Conservation (phyloP, 1,140 invertebrate genomes). For the Diploscapter pachys region DNA sequence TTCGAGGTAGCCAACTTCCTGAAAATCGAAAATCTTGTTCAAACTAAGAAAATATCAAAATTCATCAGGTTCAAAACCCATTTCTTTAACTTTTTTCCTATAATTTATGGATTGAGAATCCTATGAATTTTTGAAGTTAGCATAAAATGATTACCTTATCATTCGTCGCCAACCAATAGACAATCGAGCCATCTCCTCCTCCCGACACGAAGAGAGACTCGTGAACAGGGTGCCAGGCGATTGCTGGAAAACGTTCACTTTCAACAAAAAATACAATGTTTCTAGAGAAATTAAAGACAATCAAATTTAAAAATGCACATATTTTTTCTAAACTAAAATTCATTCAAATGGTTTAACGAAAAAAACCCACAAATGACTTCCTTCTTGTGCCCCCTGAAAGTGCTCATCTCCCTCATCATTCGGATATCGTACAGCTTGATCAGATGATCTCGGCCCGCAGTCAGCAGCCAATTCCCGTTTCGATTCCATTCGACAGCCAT, state of each 20-base stretch:
- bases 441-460: slow-evolving; percentile 92
- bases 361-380: slow-evolving; percentile 78
- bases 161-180: slow-evolving; percentile 97
- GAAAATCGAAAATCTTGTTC: slow-evolving; percentile 68
- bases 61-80: neutral
- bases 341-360: slow-evolving; percentile 9
- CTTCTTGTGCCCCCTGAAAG: slow-evolving; percentile 95
- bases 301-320: no score
- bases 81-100: no score
- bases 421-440: slow-evolving; percentile 96
- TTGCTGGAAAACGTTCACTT: slow-evolving; percentile 30
- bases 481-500: slow-evolving; percentile 99
- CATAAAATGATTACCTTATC: slow-evolving; percentile 38
- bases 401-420: slow-evolving; percentile 79
- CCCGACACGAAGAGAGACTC: slow-evolving; percentile 92
- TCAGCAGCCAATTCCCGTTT: slow-evolving; percentile 99
- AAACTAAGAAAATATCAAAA: slow-evolving; percentile 32
- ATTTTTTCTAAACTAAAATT: slow-evolving; percentile 4
- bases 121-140: no score
- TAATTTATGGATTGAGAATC: no score
- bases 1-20: slow-evolving; percentile 95
- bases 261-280: no score
- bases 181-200: slow-evolving; percentile 91
- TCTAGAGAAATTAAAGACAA: no score
- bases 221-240: slow-evolving; percentile 75